A percentile compares a stretch with the other conserved stretches of the same genome.
Conservation (phyloP, 1,140 invertebrate species). For the Drosophila eugracilis region DNA sequence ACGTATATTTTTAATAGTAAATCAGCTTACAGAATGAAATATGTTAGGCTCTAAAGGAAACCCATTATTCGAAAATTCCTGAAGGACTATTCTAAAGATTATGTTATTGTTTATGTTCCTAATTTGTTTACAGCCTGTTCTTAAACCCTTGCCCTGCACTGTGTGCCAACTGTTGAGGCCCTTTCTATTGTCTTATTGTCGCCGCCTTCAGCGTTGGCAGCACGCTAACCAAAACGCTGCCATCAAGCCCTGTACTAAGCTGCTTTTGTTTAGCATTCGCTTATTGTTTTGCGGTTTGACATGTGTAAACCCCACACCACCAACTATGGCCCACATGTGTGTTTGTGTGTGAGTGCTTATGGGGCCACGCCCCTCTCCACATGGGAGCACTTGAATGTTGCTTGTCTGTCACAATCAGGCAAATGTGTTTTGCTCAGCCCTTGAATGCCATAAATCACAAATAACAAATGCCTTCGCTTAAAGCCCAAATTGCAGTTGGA, state of each 20-base stretch:
- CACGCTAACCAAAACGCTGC: constrained; percentile 41
- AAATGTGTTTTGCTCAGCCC: constrained; percentile 58
- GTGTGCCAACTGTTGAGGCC: constrained; percentile 39
- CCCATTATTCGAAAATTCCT: no score
- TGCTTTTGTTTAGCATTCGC: constrained; percentile 55
- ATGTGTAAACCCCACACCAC: constrained; percentile 48
- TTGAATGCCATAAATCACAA: constrained; percentile 26
- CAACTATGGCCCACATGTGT: neutral
- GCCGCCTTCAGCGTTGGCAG: constrained; percentile 25
- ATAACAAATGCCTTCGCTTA: constrained; percentile 52
- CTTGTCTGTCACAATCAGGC: constrained; percentile 67
- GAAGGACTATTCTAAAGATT: no score
- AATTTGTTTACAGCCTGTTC: neutral
- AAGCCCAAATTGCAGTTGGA: constrained; percentile 24
- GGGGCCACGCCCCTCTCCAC: constrained; percentile 32
- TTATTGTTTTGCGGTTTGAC: constrained; percentile 66
- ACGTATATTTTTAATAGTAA: no score
- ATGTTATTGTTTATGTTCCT: no score
- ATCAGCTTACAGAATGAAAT: no score
- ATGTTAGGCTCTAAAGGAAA: no score
- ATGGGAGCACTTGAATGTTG: constrained; percentile 63
- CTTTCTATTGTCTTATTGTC: constrained; percentile 35
- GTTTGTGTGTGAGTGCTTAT: constrained; percentile 10
- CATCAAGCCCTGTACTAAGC: constrained; percentile 47
- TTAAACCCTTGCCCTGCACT: constrained; percentile 23